Conservation (phyloP, 2,113 vertebrate species). For the Ceratotherium simum region DNA sequence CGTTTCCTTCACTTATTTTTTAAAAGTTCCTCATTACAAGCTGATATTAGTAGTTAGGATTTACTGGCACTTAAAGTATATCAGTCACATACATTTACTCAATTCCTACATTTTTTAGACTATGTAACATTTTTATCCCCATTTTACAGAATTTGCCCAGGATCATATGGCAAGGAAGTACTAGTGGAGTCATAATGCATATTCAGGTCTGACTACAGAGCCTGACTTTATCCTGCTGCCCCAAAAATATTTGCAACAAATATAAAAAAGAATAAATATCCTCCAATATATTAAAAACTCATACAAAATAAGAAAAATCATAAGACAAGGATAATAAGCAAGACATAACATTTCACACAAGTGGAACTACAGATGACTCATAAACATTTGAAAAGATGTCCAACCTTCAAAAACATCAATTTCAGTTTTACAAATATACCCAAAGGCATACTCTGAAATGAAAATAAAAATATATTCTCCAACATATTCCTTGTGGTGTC, state of each 20-base stretch:
- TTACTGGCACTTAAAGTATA: background rate
- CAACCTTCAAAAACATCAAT: constrained; percentile 32
- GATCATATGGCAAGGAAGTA: background rate
- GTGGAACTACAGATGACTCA: background rate
- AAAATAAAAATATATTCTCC: constrained; percentile 17
- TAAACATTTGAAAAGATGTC: constrained; percentile 41
- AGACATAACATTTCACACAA: constrained; percentile 2
- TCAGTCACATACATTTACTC: background rate
- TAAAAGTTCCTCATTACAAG: background rate
- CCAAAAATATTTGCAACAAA: constrained; percentile 36
- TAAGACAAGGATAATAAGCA: constrained; percentile 29
- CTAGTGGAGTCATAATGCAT: constrained; percentile 1
- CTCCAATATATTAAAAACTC: constrained; percentile 17
- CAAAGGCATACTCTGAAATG: constrained; percentile 40
- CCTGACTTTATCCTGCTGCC: constrained; percentile 20
- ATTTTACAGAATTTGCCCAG: constrained; percentile 37
- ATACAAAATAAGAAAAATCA: background rate
- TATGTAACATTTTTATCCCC: background rate
- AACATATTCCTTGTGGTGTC: background rate
- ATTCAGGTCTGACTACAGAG: background rate
- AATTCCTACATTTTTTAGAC: background rate
- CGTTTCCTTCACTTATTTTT: background rate
- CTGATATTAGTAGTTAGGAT: constrained; percentile 6
- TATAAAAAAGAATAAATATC: background rate
- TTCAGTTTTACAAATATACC: constrained; percentile 16